A percentile compares a stretch with the other conserved stretches of the same genome.
Evolutionary conservation across 2,888 invertebrate genomes (phyloP).

Genomic region (Deilephila porcellus): DNA sequence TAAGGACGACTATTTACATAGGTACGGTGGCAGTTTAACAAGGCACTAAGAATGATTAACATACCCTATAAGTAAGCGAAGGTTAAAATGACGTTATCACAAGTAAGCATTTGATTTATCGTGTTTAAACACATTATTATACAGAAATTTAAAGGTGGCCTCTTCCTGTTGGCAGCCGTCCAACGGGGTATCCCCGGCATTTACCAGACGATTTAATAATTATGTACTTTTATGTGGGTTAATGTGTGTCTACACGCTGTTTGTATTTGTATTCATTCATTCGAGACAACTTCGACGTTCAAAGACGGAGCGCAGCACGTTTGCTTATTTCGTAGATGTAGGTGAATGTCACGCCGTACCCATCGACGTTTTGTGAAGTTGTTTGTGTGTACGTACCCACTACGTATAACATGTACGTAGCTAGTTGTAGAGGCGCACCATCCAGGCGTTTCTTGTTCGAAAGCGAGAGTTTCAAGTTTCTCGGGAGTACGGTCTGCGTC

Average conservation of each 20-base stretch:
- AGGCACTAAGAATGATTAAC: constrained; percentile 8
- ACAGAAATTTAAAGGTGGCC: constrained; percentile 73
- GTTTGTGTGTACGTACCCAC: constrained; percentile 56
- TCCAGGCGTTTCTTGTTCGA: constrained; percentile 72
- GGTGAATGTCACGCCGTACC: constrained; percentile 66
- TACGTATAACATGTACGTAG: constrained; percentile 44
- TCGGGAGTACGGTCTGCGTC: constrained; percentile 56
- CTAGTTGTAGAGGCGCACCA: constrained; percentile 60
- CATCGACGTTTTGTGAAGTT: constrained; percentile 59
- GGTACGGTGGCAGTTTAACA: not conserved
- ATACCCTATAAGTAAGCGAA: constrained; percentile 14
- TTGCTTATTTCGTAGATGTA: constrained; percentile 52
- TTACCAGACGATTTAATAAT: constrained; percentile 81
- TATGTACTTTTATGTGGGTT: constrained; percentile 72
- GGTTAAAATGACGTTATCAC: constrained; percentile 44
- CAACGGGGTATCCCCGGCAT: constrained; percentile 80
- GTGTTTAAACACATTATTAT: constrained; percentile 66
- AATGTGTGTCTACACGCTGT: constrained; percentile 61
- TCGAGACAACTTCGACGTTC: constrained; percentile 50
- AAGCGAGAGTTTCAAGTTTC: constrained; percentile 80
- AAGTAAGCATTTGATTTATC: constrained; percentile 54
- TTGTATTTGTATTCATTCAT: constrained; percentile 58
- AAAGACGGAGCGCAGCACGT: constrained; percentile 44
- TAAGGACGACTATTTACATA: not conserved
- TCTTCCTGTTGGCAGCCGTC: constrained; percentile 79